Percentiles rank a stretch among this genome's conserved stretches.
These are phyloP conservation scores for Heteractis magnifica DNA, from an alignment of 92 coral and sea anemone species.

Conservation along the genomic window DNA sequence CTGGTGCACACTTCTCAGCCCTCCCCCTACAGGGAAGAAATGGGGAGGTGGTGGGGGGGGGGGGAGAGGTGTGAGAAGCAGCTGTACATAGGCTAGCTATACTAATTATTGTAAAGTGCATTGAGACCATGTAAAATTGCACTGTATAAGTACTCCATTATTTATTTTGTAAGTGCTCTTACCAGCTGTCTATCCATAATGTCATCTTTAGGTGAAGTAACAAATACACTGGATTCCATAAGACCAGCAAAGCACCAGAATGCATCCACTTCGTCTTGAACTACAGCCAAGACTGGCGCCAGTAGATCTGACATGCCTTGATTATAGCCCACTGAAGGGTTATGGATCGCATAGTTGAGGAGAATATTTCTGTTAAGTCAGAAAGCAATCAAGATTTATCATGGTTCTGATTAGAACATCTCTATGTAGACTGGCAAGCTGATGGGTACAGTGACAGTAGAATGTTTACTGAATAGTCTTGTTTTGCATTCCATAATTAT, in stretches of 20 bases:
- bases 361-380: constrained; percentile 73
- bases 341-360: constrained; percentile 79
- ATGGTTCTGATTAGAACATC: background rate
- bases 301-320: constrained; percentile 98
- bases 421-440: no score
- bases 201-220: constrained; percentile 97
- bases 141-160: no score
- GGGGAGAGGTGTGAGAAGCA: background rate
- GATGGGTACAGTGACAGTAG: no score
- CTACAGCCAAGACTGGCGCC: constrained; percentile 84
- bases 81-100: no score
- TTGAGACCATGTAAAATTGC: no score
- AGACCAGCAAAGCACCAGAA: constrained; percentile 99
- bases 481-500: no score
- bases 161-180: constrained; percentile 7
- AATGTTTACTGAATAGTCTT: no score
- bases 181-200: constrained; percentile 96
- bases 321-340: constrained; percentile 84
- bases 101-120: no score
- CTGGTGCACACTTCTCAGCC: no score
- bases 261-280: constrained; percentile 97
- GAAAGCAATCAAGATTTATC: background rate
- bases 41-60: background rate
- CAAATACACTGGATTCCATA: constrained; percentile 96
- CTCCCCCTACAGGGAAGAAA: background rate